phyloP scores from a whole-genome alignment of 2,888 invertebrate genomes.

The Criorhina ranunculi region DNA sequence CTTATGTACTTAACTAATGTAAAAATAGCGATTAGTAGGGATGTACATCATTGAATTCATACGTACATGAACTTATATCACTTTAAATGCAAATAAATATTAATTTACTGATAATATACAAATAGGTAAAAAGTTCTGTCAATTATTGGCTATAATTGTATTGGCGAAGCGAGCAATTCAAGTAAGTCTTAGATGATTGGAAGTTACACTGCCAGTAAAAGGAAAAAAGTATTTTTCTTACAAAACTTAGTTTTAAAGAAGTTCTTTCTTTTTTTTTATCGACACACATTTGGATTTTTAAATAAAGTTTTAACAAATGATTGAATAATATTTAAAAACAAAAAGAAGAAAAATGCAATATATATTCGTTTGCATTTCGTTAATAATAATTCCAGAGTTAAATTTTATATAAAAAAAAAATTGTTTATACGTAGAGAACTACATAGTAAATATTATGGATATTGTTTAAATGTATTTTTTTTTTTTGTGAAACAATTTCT shows the following conservation, averaged over 20 bases:
- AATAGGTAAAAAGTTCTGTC: not conserved
- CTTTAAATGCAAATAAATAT: conserved; percentile 13
- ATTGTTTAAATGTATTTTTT: not conserved
- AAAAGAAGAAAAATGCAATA: conserved; percentile 1
- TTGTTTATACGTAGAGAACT: conserved; percentile 8
- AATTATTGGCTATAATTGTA: conserved; percentile 21
- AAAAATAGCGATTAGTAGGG: no score
- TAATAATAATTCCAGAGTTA: conserved; percentile 30
- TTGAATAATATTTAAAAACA: not conserved
- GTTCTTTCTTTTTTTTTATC: not conserved
- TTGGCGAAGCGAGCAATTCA: conserved; percentile 32
- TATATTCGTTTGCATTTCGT: conserved; percentile 36
- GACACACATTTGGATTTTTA: conserved; percentile 8
- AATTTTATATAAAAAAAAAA: not conserved
- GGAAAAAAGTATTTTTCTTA: conserved; percentile 8
- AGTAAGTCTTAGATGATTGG: conserved; percentile 33
- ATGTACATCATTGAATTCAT: no score
- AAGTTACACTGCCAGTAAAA: conserved; percentile 29
- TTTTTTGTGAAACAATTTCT: conserved; percentile 6
- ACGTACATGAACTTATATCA: not conserved
- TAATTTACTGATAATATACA: not conserved
- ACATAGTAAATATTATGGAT: not conserved
- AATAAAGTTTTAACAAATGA: conserved; percentile 16
- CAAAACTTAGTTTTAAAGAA: conserved; percentile 19
- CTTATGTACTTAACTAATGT: no score